Base-by-base conservation (phyloP, 2,113 vertebrate genomes). In the Cynopterus brachyotis region DNA sequence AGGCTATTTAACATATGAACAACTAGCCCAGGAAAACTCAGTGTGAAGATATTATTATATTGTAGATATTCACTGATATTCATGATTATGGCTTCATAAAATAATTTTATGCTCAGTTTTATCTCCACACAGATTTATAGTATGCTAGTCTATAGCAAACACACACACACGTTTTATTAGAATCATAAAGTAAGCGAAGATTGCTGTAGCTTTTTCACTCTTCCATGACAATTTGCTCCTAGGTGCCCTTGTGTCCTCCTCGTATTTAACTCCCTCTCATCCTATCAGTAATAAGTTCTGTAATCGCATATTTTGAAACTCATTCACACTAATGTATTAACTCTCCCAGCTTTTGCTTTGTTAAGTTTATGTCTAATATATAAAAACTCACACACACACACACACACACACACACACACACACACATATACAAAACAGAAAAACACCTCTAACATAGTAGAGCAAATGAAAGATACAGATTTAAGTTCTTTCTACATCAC, bases 51-150 rank as follows among this genome's bases (percentile, higher is more conserved):
- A 62, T 60, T 75, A 87, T 82, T 62, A 53, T 73, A 81, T 17
- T 93, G 9, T 26, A 87, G 55, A 85, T 85, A 86, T 69, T 79
- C 26, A 85, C 9, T 81, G 67, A 91, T 87, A 86, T 70, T 90
- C 53, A 72, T 24, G 32, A 62, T 81, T 64, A 64, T 60, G 28
- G 37, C 6, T 82, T 83, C 57, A 73, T 87, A 85, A 95, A 93
- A 60, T 95, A 82, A 64, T 24, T 82, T 70, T 70, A 88, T 91
- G 13, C 22, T 83, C 45, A 96, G 42, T 11, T 93, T 95, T 66
- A 82, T 83, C 47, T 90, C 76, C 66, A 35, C 12, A 91, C 8
- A 73, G 1, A 79, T 73, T 86, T 64, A 93, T 66, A 93, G 8
- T 37, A 64, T 3, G 16, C 42, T 53, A 50, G 12, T 64, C 15